These are phyloP conservation scores for Lumbricus terrestris DNA, from an alignment of 2,888 invertebrate genomes.

Conservation along the genomic window DNA sequence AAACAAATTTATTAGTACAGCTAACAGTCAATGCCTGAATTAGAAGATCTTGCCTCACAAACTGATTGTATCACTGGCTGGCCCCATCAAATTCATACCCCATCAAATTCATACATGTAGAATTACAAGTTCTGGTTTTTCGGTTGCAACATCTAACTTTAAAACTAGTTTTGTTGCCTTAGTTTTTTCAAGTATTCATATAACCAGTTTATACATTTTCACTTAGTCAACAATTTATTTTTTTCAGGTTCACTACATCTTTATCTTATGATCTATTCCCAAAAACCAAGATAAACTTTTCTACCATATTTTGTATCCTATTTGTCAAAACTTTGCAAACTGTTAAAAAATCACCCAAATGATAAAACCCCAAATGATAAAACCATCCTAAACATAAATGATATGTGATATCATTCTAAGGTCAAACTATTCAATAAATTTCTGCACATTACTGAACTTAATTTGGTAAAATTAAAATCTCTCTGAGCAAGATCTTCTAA, in stretches of 20 bases:
- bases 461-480: neutral
- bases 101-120: neutral
- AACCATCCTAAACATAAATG: neutral
- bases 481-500: neutral
- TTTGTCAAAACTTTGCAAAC: neutral
- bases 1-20: neutral
- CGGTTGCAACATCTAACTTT: neutral
- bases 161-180: neutral
- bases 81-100: neutral
- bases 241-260: neutral
- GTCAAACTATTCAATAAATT: no score
- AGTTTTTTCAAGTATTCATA: neutral
- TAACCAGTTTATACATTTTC: neutral
- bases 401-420: no score
- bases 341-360: neutral
- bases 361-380: neutral
- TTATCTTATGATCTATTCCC: neutral
- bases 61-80: neutral
- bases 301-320: no score
- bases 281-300: neutral
- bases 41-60: constrained; percentile 3
- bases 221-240: neutral
- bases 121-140: neutral
- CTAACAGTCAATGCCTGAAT: neutral
- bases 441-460: neutral